Evolutionary conservation across 2,797 vertebrate species (phyloP).

Genomic region (Sparus aurata): DNA sequence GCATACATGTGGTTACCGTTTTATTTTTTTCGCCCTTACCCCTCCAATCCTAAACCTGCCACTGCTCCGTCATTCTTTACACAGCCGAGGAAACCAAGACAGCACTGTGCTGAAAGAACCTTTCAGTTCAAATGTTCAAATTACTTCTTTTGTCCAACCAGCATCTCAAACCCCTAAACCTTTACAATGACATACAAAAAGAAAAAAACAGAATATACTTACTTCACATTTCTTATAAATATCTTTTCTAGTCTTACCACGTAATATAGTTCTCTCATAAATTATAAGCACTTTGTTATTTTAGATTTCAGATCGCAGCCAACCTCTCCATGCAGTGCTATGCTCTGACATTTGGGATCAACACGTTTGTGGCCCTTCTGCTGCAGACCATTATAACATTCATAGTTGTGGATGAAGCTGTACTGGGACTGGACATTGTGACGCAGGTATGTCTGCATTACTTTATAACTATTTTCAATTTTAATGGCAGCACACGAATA

Average conservation of each 20-base stretch:
- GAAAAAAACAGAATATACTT: no score
- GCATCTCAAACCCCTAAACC: no score
- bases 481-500: background rate
- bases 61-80: no score
- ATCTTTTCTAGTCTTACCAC: background rate
- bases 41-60: no score
- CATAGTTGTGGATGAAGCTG: conserved; percentile 78
- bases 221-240: background rate
- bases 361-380: conserved; percentile 81
- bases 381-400: conserved; percentile 83
- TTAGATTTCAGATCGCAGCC: conserved; percentile 85
- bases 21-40: no score
- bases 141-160: no score
- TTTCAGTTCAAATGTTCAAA: no score
- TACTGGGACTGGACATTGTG: conserved; percentile 80
- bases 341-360: conserved; percentile 85
- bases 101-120: no score
- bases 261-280: background rate
- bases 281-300: background rate
- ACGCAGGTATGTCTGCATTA: conserved; percentile 76
- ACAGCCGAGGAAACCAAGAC: no score
- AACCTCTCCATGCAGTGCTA: conserved; percentile 86
- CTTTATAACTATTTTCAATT: background rate
- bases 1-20: no score
- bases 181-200: background rate